A percentile compares a stretch with the other conserved stretches of the same genome.
Conservation (phyloP, 2,888 invertebrate species). For the Tetheella fluctuosa region DNA sequence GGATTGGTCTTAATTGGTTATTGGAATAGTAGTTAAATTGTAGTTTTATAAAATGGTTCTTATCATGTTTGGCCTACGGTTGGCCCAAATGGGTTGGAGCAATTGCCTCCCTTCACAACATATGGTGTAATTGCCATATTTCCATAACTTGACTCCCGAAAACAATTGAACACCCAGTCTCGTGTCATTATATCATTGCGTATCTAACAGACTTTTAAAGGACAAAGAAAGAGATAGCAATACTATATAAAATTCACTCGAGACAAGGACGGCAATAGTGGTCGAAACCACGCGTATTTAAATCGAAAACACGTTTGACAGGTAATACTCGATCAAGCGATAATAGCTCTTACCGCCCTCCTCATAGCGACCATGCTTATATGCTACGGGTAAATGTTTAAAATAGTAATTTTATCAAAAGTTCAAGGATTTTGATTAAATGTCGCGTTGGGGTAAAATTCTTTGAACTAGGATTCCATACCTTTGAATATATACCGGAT, state of each 20-base stretch:
- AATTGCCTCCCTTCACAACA: too few relatives aligned
- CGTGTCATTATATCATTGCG: neutral
- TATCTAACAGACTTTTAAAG: conserved; percentile 10
- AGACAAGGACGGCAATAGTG: neutral
- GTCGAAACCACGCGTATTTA: conserved; percentile 9
- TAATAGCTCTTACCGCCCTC: neutral
- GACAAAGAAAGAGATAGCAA: conserved; percentile 9
- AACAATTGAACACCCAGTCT: neutral
- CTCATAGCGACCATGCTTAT: neutral
- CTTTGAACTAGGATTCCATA: neutral
- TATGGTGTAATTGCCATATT: too few relatives aligned
- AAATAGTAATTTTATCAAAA: conserved; percentile 5
- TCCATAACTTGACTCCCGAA: neutral
- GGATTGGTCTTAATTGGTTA: too few relatives aligned
- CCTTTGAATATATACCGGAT: too few relatives aligned
- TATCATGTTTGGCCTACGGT: too few relatives aligned
- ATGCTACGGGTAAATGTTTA: neutral
- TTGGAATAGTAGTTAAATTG: too few relatives aligned
- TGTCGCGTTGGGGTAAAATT: conserved; percentile 5
- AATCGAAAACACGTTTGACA: conserved; percentile 7
- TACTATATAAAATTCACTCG: neutral
- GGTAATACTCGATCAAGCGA: neutral
- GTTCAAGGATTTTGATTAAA: conserved; percentile 11
- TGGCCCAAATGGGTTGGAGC: too few relatives aligned
- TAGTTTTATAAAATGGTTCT: too few relatives aligned